These are phyloP conservation scores for Orussus abietinus DNA, from an alignment of 1,140 invertebrate genomes.

Conservation along the genomic window DNA sequence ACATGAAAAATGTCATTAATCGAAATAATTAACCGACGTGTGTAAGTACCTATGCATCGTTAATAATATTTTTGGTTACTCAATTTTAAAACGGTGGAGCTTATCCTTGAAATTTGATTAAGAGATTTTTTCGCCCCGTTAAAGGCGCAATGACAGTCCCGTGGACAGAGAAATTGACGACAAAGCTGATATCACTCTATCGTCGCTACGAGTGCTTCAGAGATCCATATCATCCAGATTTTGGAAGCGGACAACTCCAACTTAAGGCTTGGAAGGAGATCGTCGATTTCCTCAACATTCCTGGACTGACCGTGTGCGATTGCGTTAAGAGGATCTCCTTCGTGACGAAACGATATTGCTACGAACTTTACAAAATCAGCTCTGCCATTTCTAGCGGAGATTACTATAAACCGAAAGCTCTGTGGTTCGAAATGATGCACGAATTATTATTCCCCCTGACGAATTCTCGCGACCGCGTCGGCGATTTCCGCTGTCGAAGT, in stretches of 20 bases:
- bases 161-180: conserved; percentile 1
- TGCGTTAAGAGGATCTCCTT: conserved; percentile 5
- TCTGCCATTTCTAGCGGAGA: not conserved
- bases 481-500: not conserved
- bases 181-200: conserved; percentile 1
- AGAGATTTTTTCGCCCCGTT: no score
- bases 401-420: conserved; percentile 5
- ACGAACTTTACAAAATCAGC: conserved; percentile 6
- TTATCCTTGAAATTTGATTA: no score
- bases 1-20: no score
- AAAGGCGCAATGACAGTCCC: conserved; percentile 6
- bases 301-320: conserved; percentile 8
- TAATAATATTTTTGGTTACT: no score
- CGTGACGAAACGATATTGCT: conserved; percentile 1
- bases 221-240: conserved; percentile 5
- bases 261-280: conserved; percentile 1
- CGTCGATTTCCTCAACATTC: conserved; percentile 1
- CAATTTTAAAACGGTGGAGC: no score
- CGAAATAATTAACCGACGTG: no score
- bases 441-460: conserved; percentile 4
- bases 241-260: not conserved
- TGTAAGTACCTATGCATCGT: no score
- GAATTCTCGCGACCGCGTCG: not conserved
- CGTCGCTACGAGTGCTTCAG: conserved; percentile 1
- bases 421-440: conserved; percentile 9